A percentile compares a stretch with the other conserved stretches of the same genome.
Conservation (phyloP, 2,888 invertebrate genomes). For the Brenthis ino region DNA sequence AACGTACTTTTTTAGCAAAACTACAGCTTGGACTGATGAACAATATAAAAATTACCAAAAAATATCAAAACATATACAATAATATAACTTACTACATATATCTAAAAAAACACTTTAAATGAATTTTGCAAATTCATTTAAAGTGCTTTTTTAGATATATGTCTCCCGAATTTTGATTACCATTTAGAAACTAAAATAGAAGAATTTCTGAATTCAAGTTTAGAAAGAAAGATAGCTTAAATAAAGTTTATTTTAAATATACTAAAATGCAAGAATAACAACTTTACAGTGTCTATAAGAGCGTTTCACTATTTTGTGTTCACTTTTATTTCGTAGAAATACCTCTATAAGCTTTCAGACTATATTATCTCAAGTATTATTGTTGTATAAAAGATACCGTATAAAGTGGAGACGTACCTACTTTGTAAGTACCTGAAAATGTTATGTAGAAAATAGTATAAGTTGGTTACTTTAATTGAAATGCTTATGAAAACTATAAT, state of each 20-base stretch:
- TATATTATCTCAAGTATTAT: constrained; percentile 20
- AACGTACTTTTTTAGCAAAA: no score
- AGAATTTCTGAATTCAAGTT: neutral
- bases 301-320: constrained; percentile 24
- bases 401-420: constrained; percentile 3
- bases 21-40: no score
- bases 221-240: constrained; percentile 4
- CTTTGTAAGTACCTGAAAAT: constrained; percentile 3
- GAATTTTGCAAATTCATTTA: no score
- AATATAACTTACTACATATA: no score
- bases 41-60: no score
- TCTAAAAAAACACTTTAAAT: no score
- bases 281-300: constrained; percentile 10
- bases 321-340: constrained; percentile 16
- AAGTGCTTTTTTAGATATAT: no score
- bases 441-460: neutral
- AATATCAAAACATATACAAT: no score
- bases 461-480: neutral
- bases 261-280: constrained; percentile 18
- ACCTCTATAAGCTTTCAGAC: constrained; percentile 11
- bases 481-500: no score
- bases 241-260: constrained; percentile 19
- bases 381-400: constrained; percentile 14
- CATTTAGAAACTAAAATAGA: no score
- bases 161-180: no score